Percentiles rank a stretch among this genome's conserved stretches.
phyloP scores from a whole-genome alignment of 1,140 invertebrate species.

The Drosophila baimaii region DNA sequence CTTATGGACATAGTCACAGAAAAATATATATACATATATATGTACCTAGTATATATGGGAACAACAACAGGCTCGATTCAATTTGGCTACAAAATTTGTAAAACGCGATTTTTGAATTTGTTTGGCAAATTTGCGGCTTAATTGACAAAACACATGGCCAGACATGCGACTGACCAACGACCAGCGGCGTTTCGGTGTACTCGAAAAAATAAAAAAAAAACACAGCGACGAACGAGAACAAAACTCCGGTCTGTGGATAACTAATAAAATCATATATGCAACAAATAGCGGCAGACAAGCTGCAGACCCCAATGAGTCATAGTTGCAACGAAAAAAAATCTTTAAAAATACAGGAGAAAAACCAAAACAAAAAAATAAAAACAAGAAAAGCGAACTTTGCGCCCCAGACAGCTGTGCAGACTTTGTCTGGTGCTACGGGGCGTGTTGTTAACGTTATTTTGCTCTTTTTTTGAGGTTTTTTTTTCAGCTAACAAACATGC shows the following conservation, averaged over 20 bases:
- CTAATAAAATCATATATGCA: slow-evolving; percentile 84
- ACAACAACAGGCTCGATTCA: slow-evolving; percentile 46
- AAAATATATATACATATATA: slow-evolving; percentile 29
- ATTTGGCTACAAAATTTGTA: slow-evolving; percentile 69
- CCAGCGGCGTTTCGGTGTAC: slow-evolving; percentile 69
- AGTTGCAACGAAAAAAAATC: slow-evolving; percentile 21
- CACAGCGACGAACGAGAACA: slow-evolving; percentile 34
- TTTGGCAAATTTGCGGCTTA: slow-evolving; percentile 79
- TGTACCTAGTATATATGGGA: too few relatives aligned
- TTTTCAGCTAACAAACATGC: slow-evolving; percentile 52
- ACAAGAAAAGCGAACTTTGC: slow-evolving; percentile 53
- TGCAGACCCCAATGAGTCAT: slow-evolving; percentile 78
- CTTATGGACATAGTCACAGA: slow-evolving; percentile 6
- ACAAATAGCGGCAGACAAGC: slow-evolving; percentile 74
- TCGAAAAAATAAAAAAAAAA: slow-evolving; percentile 26
- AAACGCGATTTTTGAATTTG: slow-evolving; percentile 80
- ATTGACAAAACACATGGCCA: slow-evolving; percentile 78
- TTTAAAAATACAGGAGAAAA: slow-evolving; percentile 8
- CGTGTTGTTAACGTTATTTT: slow-evolving; percentile 58
- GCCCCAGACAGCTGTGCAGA: slow-evolving; percentile 77
- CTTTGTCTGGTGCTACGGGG: slow-evolving; percentile 73
- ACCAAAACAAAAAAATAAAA: slow-evolving; percentile 6
- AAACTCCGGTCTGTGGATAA: slow-evolving; percentile 48
- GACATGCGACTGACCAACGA: slow-evolving; percentile 60
- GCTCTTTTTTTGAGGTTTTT: slow-evolving; percentile 22